Evolutionary conservation across 2,797 vertebrate species (phyloP).

Genomic region (Rhinella marina): DNA sequence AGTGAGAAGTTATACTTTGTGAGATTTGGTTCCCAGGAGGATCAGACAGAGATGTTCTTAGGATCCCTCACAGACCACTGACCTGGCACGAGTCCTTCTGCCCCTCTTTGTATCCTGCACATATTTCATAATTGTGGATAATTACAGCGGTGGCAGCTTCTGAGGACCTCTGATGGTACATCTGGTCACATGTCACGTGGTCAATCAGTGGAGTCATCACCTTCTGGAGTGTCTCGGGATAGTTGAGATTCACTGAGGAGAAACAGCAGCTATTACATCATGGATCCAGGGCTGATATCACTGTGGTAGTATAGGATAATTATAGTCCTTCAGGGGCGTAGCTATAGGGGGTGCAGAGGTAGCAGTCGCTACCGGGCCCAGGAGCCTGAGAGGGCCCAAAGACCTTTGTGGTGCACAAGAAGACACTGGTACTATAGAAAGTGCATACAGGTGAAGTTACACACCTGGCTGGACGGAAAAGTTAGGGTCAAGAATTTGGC

Average conservation of each 20-base stretch:
- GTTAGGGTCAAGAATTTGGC: too few relatives aligned
- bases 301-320: too few relatives aligned
- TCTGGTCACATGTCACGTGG: neutral
- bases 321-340: too few relatives aligned
- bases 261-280: neutral
- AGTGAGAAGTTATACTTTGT: neutral
- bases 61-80: neutral
- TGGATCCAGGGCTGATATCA: neutral
- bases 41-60: neutral
- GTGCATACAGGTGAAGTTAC: too few relatives aligned
- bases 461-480: too few relatives aligned
- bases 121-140: slow-evolving; percentile 14
- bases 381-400: too few relatives aligned
- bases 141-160: neutral
- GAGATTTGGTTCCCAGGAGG: neutral
- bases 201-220: slow-evolving; percentile 37
- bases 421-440: too few relatives aligned
- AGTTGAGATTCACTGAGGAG: neutral
- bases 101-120: slow-evolving; percentile 15
- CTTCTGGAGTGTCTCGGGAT: slow-evolving; percentile 22
- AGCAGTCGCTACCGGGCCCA: too few relatives aligned
- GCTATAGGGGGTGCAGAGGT: too few relatives aligned
- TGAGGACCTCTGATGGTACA: neutral
- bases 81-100: slow-evolving; percentile 23
- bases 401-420: too few relatives aligned